Percentiles rank a stretch among this genome's conserved stretches.
These are phyloP conservation scores for Notodonta ziczac DNA, from an alignment of 2,888 invertebrate species.

Conservation along the genomic window DNA sequence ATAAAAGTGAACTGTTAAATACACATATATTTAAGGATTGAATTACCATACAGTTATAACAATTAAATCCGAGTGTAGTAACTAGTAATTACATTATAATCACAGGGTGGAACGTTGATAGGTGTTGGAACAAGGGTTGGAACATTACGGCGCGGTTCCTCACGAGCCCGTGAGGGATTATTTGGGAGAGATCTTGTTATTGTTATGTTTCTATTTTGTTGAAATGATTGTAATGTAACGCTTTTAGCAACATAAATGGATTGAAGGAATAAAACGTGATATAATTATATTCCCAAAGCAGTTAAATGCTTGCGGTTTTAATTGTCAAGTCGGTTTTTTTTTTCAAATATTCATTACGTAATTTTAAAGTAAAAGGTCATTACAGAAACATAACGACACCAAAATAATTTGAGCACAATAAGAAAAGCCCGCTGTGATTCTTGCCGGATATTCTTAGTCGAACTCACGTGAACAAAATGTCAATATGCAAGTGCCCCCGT, in stretches of 20 bases:
- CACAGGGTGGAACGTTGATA: constrained; percentile 46
- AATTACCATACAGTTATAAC: not conserved
- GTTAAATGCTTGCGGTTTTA: too few species aligned
- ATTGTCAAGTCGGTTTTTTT: not conserved
- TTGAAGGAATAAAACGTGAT: not conserved
- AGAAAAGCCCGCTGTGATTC: too few species aligned
- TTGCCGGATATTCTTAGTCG: too few species aligned
- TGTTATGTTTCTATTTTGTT: constrained; percentile 31
- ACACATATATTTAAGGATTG: not conserved
- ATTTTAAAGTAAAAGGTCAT: too few species aligned
- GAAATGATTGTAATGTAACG: not conserved
- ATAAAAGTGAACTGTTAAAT: too few species aligned
- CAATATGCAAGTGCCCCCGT: too few species aligned
- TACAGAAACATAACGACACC: too few species aligned
- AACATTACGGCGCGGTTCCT: constrained; percentile 28
- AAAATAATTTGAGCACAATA: too few species aligned
- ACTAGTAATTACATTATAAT: constrained; percentile 43
- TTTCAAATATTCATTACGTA: too few species aligned
- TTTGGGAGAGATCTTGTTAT: constrained; percentile 28
- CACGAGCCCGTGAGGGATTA: constrained; percentile 40
- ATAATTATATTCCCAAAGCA: too few species aligned
- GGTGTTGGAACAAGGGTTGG: constrained; percentile 43
- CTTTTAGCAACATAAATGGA: not conserved
- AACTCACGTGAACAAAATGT: too few species aligned
- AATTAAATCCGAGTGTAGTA: constrained; percentile 26